Conservation (phyloP, 92 coral and sea anemone genomes). For the Siderastrea radians region DNA sequence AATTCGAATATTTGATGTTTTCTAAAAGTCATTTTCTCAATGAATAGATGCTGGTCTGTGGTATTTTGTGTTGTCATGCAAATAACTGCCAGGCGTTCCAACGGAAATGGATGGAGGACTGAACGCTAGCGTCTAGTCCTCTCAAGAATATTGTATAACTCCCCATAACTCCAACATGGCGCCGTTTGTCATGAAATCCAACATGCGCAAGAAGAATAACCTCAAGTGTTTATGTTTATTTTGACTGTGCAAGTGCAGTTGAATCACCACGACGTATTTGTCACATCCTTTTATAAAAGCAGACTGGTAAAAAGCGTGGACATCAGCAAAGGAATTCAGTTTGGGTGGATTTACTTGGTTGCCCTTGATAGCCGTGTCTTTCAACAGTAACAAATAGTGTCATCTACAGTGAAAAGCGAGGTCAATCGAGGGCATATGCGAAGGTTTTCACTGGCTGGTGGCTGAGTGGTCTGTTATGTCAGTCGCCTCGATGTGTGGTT, state of each 20-base stretch:
- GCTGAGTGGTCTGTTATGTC: neutral
- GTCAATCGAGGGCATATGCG: neutral
- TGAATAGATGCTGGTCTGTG: neutral
- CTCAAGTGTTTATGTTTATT: neutral
- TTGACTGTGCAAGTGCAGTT: neutral
- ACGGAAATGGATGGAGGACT: neutral
- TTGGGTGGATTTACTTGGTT: slow-evolving; percentile 7
- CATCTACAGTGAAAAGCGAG: slow-evolving; percentile 3
- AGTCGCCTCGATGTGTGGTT: slow-evolving; percentile 1
- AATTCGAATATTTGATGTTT: neutral
- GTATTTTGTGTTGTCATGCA: slow-evolving; percentile 10
- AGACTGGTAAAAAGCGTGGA: neutral
- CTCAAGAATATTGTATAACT: no score
- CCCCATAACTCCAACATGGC: neutral
- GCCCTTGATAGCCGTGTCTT: slow-evolving; percentile 10
- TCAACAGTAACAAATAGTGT: slow-evolving; percentile 39
- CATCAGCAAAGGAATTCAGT: neutral
- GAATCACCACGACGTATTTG: neutral
- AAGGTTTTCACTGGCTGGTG: slow-evolving; percentile 1
- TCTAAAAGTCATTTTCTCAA: neutral
- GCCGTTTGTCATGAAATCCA: neutral
- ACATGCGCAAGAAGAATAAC: neutral
- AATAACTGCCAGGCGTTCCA: slow-evolving; percentile 11
- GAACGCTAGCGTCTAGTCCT: slow-evolving; percentile 12
- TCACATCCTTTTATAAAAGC: neutral